These are phyloP conservation scores for Nycteola revayana DNA, from an alignment of 2,888 invertebrate genomes.

Conservation along the genomic window DNA sequence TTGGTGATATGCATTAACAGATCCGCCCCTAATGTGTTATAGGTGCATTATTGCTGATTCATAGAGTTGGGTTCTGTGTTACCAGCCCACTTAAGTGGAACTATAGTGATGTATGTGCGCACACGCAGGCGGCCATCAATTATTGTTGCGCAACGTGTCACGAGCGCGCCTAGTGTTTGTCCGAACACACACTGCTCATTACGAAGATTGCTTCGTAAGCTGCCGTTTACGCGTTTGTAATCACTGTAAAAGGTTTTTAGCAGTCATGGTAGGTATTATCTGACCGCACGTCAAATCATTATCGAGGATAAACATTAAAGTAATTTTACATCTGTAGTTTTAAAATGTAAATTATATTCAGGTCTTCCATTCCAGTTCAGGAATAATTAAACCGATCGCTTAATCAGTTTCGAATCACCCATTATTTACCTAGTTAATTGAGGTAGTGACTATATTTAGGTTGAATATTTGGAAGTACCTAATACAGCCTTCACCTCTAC, in stretches of 20 bases:
- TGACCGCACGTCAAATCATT: constrained; percentile 15
- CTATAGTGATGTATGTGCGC: constrained; percentile 39
- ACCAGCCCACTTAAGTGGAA: constrained; percentile 45
- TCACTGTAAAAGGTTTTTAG: constrained; percentile 30
- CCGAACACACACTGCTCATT: constrained; percentile 30
- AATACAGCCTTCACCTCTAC: too few relatives aligned
- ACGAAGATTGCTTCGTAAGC: constrained; percentile 30
- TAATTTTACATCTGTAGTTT: constrained; percentile 19
- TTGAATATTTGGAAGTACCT: too few relatives aligned
- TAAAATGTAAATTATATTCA: constrained; percentile 15
- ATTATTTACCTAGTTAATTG: too few relatives aligned
- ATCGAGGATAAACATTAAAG: constrained; percentile 22
- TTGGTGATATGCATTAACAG: constrained; percentile 26
- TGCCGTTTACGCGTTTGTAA: constrained; percentile 31
- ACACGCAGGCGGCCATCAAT: constrained; percentile 27
- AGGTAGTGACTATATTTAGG: too few relatives aligned
- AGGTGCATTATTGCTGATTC: constrained; percentile 45
- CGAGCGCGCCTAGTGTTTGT: constrained; percentile 16
- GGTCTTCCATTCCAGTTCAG: constrained; percentile 6
- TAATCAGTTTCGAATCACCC: too few relatives aligned
- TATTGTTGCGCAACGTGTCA: constrained; percentile 28
- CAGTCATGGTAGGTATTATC: constrained; percentile 19
- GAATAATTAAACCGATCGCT: too few relatives aligned
- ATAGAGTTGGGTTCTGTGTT: constrained; percentile 39
- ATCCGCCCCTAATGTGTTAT: constrained; percentile 50